These are phyloP conservation scores for Pomacea canaliculata DNA, from an alignment of 2,888 invertebrate genomes.

Conservation along the genomic window DNA sequence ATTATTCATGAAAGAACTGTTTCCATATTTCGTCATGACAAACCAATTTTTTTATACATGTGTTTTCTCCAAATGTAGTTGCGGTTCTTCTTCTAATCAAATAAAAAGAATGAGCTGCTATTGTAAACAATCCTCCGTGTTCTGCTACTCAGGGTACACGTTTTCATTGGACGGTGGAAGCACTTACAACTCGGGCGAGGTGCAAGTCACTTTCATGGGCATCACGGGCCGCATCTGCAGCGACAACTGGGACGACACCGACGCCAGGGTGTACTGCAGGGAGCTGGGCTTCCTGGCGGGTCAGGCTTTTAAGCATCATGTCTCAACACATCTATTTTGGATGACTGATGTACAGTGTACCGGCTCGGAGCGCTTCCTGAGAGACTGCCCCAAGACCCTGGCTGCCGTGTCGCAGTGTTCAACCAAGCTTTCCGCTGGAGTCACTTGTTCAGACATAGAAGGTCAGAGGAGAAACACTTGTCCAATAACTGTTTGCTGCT, in stretches of 20 bases:
- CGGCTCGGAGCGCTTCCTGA: conserved; percentile 47
- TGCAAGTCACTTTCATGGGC: conserved; percentile 47
- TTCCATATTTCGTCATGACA: no score
- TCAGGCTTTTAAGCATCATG: conserved; percentile 54
- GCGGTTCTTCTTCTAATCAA: no score
- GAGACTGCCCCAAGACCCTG: conserved; percentile 47
- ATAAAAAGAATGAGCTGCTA: no score
- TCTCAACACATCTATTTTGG: conserved; percentile 72
- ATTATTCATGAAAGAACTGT: no score
- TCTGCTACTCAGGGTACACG: no score
- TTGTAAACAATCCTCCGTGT: no score
- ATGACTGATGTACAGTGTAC: conserved; percentile 70
- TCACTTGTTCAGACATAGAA: conserved; percentile 48
- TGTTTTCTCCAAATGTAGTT: no score
- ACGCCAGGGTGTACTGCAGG: conserved; percentile 53
- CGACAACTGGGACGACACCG: conserved; percentile 53
- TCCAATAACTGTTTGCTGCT: no score
- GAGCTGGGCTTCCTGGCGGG: conserved; percentile 54
- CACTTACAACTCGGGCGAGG: conserved; percentile 47
- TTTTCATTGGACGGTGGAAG: conserved; percentile 22
- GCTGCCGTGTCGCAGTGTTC: conserved; percentile 47
- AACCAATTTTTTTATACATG: no score
- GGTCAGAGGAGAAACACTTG: conserved; percentile 36
- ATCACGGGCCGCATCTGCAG: conserved; percentile 56
- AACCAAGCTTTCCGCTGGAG: conserved; percentile 51